Conservation (phyloP, 2,797 vertebrate species). For the Botia kubotai region DNA sequence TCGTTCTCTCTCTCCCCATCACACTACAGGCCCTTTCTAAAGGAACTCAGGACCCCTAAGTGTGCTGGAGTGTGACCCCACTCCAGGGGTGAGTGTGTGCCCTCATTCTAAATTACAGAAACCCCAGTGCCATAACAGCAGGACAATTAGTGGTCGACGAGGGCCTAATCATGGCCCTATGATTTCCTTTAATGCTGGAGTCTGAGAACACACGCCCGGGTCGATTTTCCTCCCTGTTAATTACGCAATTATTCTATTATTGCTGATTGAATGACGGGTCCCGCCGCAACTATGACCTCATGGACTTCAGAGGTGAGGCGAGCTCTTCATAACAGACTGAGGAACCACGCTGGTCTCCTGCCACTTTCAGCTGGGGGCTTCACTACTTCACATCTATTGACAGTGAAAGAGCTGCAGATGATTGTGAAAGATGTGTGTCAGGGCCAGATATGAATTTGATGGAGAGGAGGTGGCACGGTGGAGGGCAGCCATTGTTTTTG, state of each 20-base stretch:
- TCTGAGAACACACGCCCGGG: constrained; percentile 65
- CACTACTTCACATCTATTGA: constrained; percentile 37
- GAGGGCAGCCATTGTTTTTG: neutral
- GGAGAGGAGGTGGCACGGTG: neutral
- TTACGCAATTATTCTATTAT: constrained; percentile 80
- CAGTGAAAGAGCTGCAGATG: constrained; percentile 63
- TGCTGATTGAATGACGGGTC: constrained; percentile 60
- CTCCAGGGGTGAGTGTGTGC: constrained; percentile 32
- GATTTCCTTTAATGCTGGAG: constrained; percentile 68
- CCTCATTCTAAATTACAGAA: constrained; percentile 54
- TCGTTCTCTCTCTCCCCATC: neutral
- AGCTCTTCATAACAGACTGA: constrained; percentile 25
- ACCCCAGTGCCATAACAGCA: constrained; percentile 61
- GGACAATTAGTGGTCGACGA: constrained; percentile 75
- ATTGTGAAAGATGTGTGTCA: constrained; percentile 56
- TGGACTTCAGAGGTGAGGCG: constrained; percentile 31
- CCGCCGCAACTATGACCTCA: constrained; percentile 25
- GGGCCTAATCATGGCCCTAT: constrained; percentile 77
- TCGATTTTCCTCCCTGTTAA: constrained; percentile 75
- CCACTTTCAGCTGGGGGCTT: neutral
- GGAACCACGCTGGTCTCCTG: neutral
- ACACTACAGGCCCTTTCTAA: constrained; percentile 1
- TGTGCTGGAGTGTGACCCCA: constrained; percentile 25
- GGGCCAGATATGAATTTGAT: constrained; percentile 65
- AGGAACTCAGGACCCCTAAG: constrained; percentile 11